Evolutionary conservation across 2,888 invertebrate species (phyloP).

Genomic region (Leucoptera coffeella): DNA sequence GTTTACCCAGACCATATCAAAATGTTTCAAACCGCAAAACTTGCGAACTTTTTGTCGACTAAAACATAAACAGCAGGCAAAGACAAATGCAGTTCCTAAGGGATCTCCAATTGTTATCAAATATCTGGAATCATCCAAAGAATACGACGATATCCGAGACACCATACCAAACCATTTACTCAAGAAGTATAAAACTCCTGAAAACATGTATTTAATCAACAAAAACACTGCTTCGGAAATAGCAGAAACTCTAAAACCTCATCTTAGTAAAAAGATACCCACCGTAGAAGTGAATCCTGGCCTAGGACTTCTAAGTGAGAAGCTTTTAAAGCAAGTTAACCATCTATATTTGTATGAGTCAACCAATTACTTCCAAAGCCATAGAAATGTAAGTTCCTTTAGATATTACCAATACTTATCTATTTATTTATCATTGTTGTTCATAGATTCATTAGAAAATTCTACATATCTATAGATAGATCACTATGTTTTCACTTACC

Average conservation of each 20-base stretch:
- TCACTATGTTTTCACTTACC: no score
- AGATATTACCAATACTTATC: no score
- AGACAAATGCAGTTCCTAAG: no score
- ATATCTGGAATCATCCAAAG: conserved; percentile 20
- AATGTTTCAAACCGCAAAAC: no score
- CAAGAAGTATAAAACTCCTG: conserved; percentile 26
- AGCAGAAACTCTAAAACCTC: conserved; percentile 17
- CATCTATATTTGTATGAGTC: conserved; percentile 56
- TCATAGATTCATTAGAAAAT: no score
- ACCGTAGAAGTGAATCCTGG: conserved; percentile 68
- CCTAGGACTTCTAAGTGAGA: conserved; percentile 55
- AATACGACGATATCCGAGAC: conserved; percentile 19
- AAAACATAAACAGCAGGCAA: no score
- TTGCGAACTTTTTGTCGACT: no score
- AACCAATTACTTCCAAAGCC: conserved; percentile 33
- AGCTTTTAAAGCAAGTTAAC: conserved; percentile 46
- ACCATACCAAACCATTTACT: conserved; percentile 24
- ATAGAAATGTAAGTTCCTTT: conserved; percentile 31
- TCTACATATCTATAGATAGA: no score
- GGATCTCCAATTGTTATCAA: conserved; percentile 22
- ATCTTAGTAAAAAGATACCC: conserved; percentile 19
- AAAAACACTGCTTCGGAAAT: conserved; percentile 27
- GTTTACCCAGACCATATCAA: no score
- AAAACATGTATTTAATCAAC: conserved; percentile 38
- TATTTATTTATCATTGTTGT: no score